Percentiles rank a stretch among this genome's conserved stretches.
phyloP scores from a whole-genome alignment of 2,797 vertebrate genomes.

The Centroberyx gerrardi region DNA sequence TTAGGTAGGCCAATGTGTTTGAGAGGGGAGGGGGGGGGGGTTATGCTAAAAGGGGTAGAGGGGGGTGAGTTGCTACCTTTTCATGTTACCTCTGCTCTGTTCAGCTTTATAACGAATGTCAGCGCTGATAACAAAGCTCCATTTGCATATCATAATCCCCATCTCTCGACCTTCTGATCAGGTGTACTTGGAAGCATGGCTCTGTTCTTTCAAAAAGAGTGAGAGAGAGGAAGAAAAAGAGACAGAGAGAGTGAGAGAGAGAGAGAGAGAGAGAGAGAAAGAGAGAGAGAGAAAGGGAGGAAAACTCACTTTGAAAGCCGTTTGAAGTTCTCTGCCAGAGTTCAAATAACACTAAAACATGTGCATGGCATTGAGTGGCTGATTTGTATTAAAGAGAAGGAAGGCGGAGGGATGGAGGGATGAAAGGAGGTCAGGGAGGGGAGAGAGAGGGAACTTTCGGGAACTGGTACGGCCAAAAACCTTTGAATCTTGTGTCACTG shows the following conservation, averaged over 20 bases:
- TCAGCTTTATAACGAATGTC: constrained; percentile 81
- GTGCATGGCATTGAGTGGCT: constrained; percentile 80
- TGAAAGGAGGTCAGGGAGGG: constrained; percentile 77
- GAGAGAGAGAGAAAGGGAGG: constrained; percentile 20
- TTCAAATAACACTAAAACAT: constrained; percentile 85
- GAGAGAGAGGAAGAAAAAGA: constrained; percentile 21
- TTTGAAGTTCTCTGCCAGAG: constrained; percentile 83
- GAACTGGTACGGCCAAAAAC: constrained; percentile 65
- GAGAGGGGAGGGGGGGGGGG: constrained; percentile 47
- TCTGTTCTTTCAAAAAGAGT: constrained; percentile 74
- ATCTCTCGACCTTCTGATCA: constrained; percentile 82
- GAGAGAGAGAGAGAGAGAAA: constrained; percentile 25
- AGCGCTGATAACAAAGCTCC: constrained; percentile 79
- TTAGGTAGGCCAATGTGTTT: constrained; percentile 67
- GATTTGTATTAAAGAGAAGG: constrained; percentile 82
- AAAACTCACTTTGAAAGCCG: constrained; percentile 78
- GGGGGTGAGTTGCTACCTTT: constrained; percentile 69
- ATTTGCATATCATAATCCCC: constrained; percentile 86
- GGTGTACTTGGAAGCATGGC: constrained; percentile 76
- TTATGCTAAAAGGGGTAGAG: constrained; percentile 63
- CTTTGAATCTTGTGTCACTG: constrained; percentile 64
- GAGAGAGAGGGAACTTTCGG: constrained; percentile 69
- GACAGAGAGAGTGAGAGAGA: constrained; percentile 43
- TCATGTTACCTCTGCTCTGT: constrained; percentile 73
- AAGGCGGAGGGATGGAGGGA: constrained; percentile 73